These are phyloP conservation scores for Xiphophorus hellerii DNA, from an alignment of 2,113 vertebrate genomes.

Conservation along the genomic window DNA sequence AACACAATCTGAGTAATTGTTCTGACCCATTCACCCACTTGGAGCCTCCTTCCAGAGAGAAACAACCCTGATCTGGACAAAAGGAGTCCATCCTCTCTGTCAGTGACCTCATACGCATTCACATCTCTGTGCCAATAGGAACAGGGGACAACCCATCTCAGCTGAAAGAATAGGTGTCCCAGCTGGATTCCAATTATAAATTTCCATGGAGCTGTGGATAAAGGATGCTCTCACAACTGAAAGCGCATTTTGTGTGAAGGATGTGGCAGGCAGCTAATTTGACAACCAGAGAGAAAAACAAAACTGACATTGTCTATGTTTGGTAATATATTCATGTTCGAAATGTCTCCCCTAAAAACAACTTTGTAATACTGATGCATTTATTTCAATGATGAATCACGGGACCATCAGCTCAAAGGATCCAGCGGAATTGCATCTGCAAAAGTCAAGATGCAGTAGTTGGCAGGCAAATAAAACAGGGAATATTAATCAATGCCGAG, in stretches of 20 bases:
- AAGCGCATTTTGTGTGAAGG: slow-evolving; percentile 39
- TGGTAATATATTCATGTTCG: slow-evolving; percentile 56
- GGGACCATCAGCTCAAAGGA: slow-evolving; percentile 53
- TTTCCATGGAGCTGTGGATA: slow-evolving; percentile 35
- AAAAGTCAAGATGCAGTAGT: slow-evolving; percentile 48
- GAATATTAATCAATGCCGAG: slow-evolving; percentile 69
- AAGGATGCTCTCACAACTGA: slow-evolving; percentile 47
- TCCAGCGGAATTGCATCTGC: slow-evolving; percentile 59
- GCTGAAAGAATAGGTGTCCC: slow-evolving; percentile 25
- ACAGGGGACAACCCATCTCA: slow-evolving; percentile 5
- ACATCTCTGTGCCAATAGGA: slow-evolving; percentile 25
- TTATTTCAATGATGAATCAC: slow-evolving; percentile 68
- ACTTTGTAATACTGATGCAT: slow-evolving; percentile 61
- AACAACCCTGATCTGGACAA: slow-evolving; percentile 37
- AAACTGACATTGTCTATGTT: slow-evolving; percentile 59
- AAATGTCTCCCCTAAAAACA: slow-evolving; percentile 58
- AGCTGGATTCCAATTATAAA: slow-evolving; percentile 37
- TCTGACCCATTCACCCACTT: slow-evolving; percentile 59
- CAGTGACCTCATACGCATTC: slow-evolving; percentile 19
- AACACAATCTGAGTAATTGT: slow-evolving; percentile 53
- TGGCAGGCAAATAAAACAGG: slow-evolving; percentile 63
- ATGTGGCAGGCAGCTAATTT: slow-evolving; percentile 60
- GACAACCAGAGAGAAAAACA: slow-evolving; percentile 64
- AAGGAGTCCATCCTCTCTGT: slow-evolving; percentile 11
- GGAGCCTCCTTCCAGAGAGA: slow-evolving; percentile 18